Conservation (phyloP, 2,797 vertebrate species). For the Urophycis tenuis region DNA sequence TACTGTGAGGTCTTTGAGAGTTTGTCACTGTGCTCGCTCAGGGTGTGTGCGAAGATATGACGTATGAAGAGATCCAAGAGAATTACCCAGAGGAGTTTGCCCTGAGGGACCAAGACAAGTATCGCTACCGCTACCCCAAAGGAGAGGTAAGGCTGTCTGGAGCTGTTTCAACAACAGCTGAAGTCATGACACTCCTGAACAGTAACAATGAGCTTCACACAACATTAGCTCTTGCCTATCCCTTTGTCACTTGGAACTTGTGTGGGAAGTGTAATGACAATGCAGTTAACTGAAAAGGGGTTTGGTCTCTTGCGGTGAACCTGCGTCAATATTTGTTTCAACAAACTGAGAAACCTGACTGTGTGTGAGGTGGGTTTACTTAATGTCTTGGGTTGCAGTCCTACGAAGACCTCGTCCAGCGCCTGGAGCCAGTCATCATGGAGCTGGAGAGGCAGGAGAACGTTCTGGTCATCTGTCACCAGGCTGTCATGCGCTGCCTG, state of each 20-base stretch:
- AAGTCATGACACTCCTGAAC: neutral
- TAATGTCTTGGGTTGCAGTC: slow-evolving; percentile 61
- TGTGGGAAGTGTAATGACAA: neutral
- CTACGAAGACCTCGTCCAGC: slow-evolving; percentile 89
- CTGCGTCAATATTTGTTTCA: neutral
- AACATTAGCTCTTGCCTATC: neutral
- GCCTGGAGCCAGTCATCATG: slow-evolving; percentile 92
- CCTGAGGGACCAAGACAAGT: slow-evolving; percentile 88
- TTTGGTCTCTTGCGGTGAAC: neutral
- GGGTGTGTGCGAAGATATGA: slow-evolving; percentile 89
- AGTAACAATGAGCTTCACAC: neutral
- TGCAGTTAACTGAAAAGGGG: neutral
- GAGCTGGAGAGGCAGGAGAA: slow-evolving; percentile 93
- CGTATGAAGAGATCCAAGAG: slow-evolving; percentile 87
- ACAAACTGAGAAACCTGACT: neutral
- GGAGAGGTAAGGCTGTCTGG: slow-evolving; percentile 76
- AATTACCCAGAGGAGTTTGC: slow-evolving; percentile 83
- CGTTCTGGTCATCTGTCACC: slow-evolving; percentile 86
- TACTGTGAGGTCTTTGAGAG: neutral
- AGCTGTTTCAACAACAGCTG: too few relatives aligned
- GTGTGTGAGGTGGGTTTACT: neutral
- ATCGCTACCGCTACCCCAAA: slow-evolving; percentile 88
- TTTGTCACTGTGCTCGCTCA: slow-evolving; percentile 34
- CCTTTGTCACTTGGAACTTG: neutral
- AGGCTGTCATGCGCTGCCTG: slow-evolving; percentile 89